Percentiles rank a stretch among this genome's conserved stretches.
These are phyloP conservation scores for Otolemur crassicaudatus DNA, from an alignment of 2,797 vertebrate species.

Conservation along the genomic window DNA sequence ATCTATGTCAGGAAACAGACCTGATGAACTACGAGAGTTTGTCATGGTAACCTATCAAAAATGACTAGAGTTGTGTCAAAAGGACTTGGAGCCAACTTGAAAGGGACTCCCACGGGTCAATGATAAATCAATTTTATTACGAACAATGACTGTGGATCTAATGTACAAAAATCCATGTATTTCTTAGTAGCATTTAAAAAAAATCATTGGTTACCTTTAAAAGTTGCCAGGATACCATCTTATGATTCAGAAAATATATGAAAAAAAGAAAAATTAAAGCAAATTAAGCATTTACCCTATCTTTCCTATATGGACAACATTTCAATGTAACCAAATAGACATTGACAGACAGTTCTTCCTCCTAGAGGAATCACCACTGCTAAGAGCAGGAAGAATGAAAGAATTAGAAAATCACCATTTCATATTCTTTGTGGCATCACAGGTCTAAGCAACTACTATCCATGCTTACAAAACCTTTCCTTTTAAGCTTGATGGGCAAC, in stretches of 20 bases:
- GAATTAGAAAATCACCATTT: background rate
- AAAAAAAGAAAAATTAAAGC: background rate
- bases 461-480: background rate
- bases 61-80: background rate
- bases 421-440: background rate
- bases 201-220: background rate
- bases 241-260: background rate
- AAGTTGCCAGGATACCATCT: background rate
- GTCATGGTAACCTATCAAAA: background rate
- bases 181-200: background rate
- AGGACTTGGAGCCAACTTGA: background rate
- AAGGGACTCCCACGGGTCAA: background rate
- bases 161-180: background rate
- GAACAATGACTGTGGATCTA: background rate
- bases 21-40: background rate
- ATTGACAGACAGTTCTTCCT: background rate
- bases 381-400: background rate
- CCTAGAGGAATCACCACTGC: background rate
- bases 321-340: background rate
- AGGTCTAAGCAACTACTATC: background rate
- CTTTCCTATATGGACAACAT: background rate
- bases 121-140: conserved; percentile 28
- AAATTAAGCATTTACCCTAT: background rate
- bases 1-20: background rate
- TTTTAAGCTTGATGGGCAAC: background rate